A percentile compares a stretch with the other conserved stretches of the same genome.
phyloP scores from a whole-genome alignment of 2,888 invertebrate species.

The Myopa tessellatipennis region DNA sequence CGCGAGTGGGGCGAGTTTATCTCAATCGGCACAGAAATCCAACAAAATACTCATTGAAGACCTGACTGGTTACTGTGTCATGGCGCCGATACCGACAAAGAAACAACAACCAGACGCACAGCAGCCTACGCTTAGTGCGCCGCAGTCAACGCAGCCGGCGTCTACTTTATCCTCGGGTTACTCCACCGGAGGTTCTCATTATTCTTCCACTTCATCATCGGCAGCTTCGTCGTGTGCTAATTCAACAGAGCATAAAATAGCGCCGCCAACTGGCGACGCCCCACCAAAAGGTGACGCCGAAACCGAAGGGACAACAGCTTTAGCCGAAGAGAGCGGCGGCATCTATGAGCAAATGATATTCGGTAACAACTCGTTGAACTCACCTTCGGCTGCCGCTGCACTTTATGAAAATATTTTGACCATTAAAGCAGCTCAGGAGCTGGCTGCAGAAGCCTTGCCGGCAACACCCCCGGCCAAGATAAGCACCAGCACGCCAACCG shows the following conservation, averaged over 20 bases:
- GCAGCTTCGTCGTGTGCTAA: conserved; percentile 55
- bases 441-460: conserved; percentile 44
- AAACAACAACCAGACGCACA: conserved; percentile 20
- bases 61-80: conserved; percentile 65
- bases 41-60: conserved; percentile 63
- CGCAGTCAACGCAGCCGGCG: conserved; percentile 27
- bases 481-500: conserved; percentile 64
- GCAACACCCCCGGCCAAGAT: conserved; percentile 41
- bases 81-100: conserved; percentile 64
- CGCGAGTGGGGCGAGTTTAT: conserved; percentile 58
- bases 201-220: conserved; percentile 55
- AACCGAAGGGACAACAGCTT: conserved; percentile 37
- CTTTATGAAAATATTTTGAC: conserved; percentile 63
- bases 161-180: conserved; percentile 59
- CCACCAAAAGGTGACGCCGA: conserved; percentile 3
- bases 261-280: background rate
- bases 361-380: conserved; percentile 44
- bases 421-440: conserved; percentile 61
- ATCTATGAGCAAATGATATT: conserved; percentile 63
- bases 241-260: conserved; percentile 22
- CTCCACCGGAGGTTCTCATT: conserved; percentile 56
- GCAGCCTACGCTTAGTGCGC: background rate
- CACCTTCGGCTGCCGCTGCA: conserved; percentile 50
- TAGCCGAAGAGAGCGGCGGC: conserved; percentile 55
- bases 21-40: conserved; percentile 49